Conservation (phyloP, 2,113 vertebrate species). For the Marmota monax region DNA sequence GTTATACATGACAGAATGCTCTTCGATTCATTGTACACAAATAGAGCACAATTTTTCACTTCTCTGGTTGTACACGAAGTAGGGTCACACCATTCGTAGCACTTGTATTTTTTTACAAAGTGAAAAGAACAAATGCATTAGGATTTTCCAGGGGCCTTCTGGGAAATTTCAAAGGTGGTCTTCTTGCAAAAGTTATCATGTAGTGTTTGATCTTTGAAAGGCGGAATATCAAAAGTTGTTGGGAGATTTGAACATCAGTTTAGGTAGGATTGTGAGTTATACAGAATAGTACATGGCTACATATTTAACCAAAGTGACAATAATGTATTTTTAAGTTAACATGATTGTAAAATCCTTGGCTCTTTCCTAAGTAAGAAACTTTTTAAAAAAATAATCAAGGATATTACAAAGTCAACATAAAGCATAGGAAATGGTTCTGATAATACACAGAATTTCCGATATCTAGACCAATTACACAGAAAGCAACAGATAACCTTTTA, state of each 20-base stretch:
- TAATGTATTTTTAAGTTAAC: constrained; percentile 24
- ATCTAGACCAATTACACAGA: neutral
- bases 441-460: neutral
- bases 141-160: neutral
- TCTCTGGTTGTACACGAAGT: too few species aligned
- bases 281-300: neutral
- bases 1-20: too few species aligned
- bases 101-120: neutral
- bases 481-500: neutral
- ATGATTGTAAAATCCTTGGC: neutral
- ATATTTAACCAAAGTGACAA: neutral
- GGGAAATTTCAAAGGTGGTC: neutral
- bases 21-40: too few species aligned
- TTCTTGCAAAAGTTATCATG: constrained; percentile 10
- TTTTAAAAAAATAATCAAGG: neutral
- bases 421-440: neutral
- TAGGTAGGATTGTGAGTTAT: neutral
- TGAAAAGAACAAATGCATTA: neutral
- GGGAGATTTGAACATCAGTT: neutral
- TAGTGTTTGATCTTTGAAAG: constrained; percentile 19
- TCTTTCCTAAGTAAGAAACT: neutral
- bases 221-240: constrained; percentile 8
- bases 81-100: neutral
- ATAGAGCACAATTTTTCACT: too few species aligned
- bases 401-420: neutral